Percentiles rank a stretch among this genome's conserved stretches.
phyloP scores from a whole-genome alignment of 92 coral and sea anemone genomes.

The Porites cylindrica region DNA sequence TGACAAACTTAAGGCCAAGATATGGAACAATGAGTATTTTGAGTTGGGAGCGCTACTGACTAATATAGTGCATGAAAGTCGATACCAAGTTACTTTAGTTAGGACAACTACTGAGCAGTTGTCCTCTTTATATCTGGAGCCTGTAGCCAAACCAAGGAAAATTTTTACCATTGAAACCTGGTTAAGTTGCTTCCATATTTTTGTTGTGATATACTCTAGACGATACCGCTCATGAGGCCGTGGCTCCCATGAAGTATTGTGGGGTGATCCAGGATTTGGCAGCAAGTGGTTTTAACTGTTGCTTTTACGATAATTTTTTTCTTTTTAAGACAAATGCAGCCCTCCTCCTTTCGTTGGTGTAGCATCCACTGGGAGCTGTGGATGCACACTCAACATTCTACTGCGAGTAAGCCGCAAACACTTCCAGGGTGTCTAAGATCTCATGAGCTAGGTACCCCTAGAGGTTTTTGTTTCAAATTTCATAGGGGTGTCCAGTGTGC shows the following conservation, averaged over 20 bases:
- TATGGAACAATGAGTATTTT: slow-evolving; percentile 44
- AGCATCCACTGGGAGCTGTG: too few species aligned
- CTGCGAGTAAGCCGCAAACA: too few species aligned
- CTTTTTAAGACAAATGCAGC: too few species aligned
- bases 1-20: slow-evolving; percentile 42
- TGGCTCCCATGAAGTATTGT: too few species aligned
- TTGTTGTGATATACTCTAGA: slow-evolving; percentile 46
- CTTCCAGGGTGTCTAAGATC: too few species aligned
- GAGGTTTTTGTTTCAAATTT: too few species aligned
- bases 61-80: slow-evolving; percentile 22
- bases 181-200: slow-evolving; percentile 42
- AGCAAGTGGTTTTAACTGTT: too few species aligned
- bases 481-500: not conserved
- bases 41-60: slow-evolving; percentile 9
- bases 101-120: not conserved
- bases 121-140: slow-evolving; percentile 32
- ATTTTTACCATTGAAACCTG: slow-evolving; percentile 45
- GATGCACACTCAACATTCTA: too few species aligned
- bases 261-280: too few species aligned
- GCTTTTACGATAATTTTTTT: too few species aligned
- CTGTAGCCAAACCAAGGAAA: slow-evolving; percentile 37
- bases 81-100: slow-evolving; percentile 10
- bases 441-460: too few species aligned
- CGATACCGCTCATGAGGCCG: slow-evolving; percentile 55
- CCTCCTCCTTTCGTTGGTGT: too few species aligned